These are phyloP conservation scores for Otus scops DNA, from an alignment of 2,797 vertebrate species.

Conservation along the genomic window DNA sequence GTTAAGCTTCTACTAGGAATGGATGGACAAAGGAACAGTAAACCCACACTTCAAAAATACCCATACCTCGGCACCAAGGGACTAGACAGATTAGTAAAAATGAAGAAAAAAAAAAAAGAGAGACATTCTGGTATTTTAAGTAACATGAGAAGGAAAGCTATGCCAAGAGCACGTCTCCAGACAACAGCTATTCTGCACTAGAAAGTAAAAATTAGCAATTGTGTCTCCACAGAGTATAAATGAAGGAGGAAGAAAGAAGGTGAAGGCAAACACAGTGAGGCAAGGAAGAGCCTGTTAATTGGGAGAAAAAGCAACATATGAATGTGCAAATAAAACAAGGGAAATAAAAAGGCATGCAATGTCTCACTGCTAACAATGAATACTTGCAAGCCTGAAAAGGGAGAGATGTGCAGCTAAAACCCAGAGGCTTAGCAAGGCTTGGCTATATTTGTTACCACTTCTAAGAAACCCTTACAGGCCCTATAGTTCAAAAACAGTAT, in stretches of 20 bases:
- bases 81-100: not conserved
- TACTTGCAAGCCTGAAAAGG: not conserved
- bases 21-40: not conserved
- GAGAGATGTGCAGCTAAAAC: conserved; percentile 40
- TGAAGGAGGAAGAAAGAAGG: not conserved
- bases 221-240: not conserved
- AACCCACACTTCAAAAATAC: not conserved
- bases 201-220: conserved; percentile 40
- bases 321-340: conserved; percentile 17
- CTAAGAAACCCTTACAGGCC: conserved; percentile 39
- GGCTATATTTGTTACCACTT: conserved; percentile 52
- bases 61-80: not conserved
- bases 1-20: not conserved
- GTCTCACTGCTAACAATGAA: not conserved
- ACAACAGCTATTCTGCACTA: conserved; percentile 21
- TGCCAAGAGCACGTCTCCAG: conserved; percentile 15
- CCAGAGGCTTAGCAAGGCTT: conserved; percentile 54
- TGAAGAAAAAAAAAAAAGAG: not conserved
- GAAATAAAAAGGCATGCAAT: not conserved
- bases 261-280: not conserved
- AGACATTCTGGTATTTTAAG: conserved; percentile 7
- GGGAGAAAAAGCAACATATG: not conserved
- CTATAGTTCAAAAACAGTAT: not conserved
- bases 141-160: not conserved
- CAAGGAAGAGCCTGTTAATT: not conserved